Base-by-base conservation (phyloP, 2,888 invertebrate species). In the Physocephala rufipes region DNA sequence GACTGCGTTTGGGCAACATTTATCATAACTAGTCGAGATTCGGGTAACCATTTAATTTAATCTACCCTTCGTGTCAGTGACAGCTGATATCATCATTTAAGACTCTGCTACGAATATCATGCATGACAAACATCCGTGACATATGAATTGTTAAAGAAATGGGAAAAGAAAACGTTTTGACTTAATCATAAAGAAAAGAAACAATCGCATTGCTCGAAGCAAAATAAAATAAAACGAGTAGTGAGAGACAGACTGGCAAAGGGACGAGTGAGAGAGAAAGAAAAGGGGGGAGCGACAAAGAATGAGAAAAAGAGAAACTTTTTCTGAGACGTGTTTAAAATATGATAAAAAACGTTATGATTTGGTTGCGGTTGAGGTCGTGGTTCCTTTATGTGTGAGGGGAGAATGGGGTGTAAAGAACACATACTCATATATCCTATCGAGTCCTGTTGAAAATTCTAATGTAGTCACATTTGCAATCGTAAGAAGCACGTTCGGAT, bases 121-220 rank as follows among this genome's bases (percentile, higher is more conserved):
- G 71, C 70, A 72, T 67, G 68, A 78, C 80, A 36, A 36, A 36
- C 36, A 36, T 36, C 36, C 36, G 9, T 80, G 84, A 83, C 84
- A 82, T 78, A 79, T 77, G 80, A 82, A 81, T 77, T 80, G 83
- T 79, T 36, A 36, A 79, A 82, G 82, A 82, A 82, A 84, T 82
- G 84, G 84, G n/a, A n/a, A n/a, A n/a, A n/a, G n/a, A 84, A 84
- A 82, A 82, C 82, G 84, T 82, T 79, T 76, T 74, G 74, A 72
- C 75, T 74, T 73, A n/a, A n/a, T n/a, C n/a, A 72, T 69, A 71
- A 21, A 72, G 70, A 26, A 36, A 36, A 36, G 36, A 36, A 36
- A 36, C 36, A 36, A 36, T 36, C 36, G 36, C 36, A 36, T 36
- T 36, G 36, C 36, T 36, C 36, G 76, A 79, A 76, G 77, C 76